A percentile compares a stretch with the other conserved stretches of the same genome.
Conservation (phyloP, 2,113 vertebrate genomes). For the Pyxicephalus adspersus region DNA sequence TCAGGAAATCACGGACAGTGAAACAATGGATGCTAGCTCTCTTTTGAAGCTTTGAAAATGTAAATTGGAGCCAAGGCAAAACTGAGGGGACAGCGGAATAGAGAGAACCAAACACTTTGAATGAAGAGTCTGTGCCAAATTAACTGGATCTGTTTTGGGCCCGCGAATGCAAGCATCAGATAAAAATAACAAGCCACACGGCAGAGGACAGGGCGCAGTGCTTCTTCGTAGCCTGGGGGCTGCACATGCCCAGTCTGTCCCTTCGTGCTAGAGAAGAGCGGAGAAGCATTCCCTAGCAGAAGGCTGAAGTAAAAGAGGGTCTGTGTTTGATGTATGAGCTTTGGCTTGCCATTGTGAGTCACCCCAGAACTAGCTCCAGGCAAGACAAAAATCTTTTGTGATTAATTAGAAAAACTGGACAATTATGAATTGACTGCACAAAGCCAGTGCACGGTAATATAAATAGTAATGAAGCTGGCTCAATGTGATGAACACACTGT, state of each 20-base stretch:
- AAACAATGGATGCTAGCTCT: constrained; percentile 33
- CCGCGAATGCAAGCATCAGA: constrained; percentile 77
- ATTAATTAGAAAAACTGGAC: constrained; percentile 93
- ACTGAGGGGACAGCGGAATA: constrained; percentile 9
- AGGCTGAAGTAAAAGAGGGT: constrained; percentile 73
- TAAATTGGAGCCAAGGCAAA: constrained; percentile 37
- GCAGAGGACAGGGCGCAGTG: constrained; percentile 77
- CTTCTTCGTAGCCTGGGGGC: constrained; percentile 75
- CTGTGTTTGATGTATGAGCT: constrained; percentile 86
- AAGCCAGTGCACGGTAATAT: constrained; percentile 78
- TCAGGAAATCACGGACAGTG: constrained; percentile 59
- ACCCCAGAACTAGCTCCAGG: constrained; percentile 83
- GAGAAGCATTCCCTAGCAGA: constrained; percentile 70
- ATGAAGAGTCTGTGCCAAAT: constrained; percentile 63
- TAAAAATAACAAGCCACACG: constrained; percentile 88
- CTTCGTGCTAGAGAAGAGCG: constrained; percentile 58
- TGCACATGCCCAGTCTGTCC: constrained; percentile 69
- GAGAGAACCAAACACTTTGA: constrained; percentile 59
- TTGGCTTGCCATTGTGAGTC: constrained; percentile 83
- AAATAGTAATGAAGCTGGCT: constrained; percentile 83
- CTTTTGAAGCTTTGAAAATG: constrained; percentile 54
- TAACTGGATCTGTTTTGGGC: constrained; percentile 71
- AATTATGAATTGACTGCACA: constrained; percentile 85
- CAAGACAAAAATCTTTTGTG: constrained; percentile 92
- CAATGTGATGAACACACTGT: constrained; percentile 66